Evolutionary conservation across 1,140 invertebrate species (phyloP).

Genomic region (Trypoxylus dichotomus): DNA sequence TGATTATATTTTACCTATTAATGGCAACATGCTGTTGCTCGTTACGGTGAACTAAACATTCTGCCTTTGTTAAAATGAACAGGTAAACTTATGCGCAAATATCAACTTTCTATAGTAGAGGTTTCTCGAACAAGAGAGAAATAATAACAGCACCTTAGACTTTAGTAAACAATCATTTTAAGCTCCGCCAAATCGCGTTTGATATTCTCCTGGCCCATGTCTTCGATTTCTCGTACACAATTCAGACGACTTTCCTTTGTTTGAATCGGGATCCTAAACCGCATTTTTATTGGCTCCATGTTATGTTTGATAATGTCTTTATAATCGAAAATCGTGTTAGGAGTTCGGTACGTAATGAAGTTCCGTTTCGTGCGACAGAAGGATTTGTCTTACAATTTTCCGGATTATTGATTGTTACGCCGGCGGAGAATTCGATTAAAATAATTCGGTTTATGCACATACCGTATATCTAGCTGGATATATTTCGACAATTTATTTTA

Average conservation of each 20-base stretch:
- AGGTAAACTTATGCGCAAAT: background rate
- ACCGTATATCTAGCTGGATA: background rate
- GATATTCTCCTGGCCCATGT: background rate
- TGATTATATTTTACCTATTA: background rate
- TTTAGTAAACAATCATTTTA: conserved; percentile 21
- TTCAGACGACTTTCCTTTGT: background rate
- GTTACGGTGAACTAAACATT: background rate
- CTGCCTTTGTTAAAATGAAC: background rate
- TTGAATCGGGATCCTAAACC: conserved; percentile 15
- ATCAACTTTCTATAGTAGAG: background rate
- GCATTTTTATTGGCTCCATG: conserved; percentile 24
- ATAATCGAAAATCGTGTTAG: background rate
- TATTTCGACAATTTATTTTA: conserved; percentile 12
- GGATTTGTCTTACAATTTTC: conserved; percentile 28
- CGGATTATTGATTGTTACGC: conserved; percentile 5
- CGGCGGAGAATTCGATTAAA: background rate
- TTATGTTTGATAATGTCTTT: conserved; percentile 26
- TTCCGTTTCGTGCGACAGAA: background rate
- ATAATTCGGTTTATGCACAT: background rate
- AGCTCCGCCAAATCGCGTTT: background rate
- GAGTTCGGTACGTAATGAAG: conserved; percentile 16
- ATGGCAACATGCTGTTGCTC: background rate
- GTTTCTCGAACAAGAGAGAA: background rate
- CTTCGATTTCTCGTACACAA: conserved; percentile 19
- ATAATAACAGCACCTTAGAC: background rate